Percentiles rank a stretch among this genome's conserved stretches.
These are phyloP conservation scores for Hydrolagus affinis DNA, from an alignment of 2,113 vertebrate species.

Conservation along the genomic window DNA sequence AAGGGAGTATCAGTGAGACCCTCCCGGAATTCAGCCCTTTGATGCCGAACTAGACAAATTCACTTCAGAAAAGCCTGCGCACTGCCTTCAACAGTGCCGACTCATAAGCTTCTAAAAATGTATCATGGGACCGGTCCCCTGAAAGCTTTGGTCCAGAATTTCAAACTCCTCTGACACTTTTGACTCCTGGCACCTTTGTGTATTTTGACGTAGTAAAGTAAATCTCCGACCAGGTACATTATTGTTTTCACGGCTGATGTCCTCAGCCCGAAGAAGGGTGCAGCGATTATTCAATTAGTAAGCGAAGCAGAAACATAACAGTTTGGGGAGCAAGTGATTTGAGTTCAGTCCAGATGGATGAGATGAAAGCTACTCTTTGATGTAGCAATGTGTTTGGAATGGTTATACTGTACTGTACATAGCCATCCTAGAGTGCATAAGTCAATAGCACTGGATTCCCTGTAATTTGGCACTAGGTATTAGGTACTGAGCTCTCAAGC, in stretches of 20 bases:
- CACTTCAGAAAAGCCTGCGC: not conserved
- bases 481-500: no score
- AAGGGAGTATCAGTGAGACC: not conserved
- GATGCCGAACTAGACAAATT: not conserved
- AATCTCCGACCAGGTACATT: not conserved
- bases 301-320: not conserved
- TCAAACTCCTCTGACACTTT: not conserved
- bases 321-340: not conserved
- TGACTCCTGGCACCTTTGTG: not conserved
- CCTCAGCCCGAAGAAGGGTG: not conserved
- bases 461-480: no score
- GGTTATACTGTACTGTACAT: no score
- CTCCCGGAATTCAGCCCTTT: not conserved
- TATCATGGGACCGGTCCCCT: not conserved
- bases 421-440: no score
- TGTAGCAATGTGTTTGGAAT: not conserved
- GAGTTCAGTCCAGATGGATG: not conserved
- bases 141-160: slow-evolving; percentile 4
- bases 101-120: not conserved
- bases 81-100: not conserved
- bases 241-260: not conserved
- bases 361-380: not conserved
- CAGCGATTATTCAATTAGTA: not conserved
- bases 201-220: not conserved
- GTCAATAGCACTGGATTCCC: no score